These are phyloP conservation scores for Cryptoblepharus egeriae DNA, from an alignment of 2,797 vertebrate genomes.

Conservation along the genomic window DNA sequence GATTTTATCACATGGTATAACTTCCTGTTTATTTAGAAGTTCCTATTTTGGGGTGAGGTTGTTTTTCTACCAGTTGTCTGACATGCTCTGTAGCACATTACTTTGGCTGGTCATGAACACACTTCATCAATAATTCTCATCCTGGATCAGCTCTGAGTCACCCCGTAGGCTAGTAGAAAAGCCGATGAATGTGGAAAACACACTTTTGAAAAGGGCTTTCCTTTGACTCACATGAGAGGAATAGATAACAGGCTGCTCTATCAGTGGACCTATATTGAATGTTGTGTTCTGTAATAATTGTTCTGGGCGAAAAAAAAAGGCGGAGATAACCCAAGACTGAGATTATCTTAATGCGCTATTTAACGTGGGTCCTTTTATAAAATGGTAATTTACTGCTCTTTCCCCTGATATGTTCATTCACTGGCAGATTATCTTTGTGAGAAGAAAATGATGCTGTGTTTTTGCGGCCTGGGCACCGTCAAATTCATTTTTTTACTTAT, in stretches of 20 bases:
- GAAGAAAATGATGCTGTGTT: conserved; percentile 46
- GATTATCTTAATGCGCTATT: not conserved
- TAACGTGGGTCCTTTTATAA: conserved; percentile 37
- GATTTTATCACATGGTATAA: conserved; percentile 15
- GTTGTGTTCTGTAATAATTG: not conserved
- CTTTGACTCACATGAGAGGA: conserved; percentile 33
- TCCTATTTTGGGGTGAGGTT: conserved; percentile 38
- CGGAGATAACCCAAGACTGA: not conserved
- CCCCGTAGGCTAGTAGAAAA: conserved; percentile 58
- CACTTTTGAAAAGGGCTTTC: conserved; percentile 37
- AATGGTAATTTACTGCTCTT: conserved; percentile 46
- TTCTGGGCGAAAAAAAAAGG: not conserved
- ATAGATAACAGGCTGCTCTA: conserved; percentile 28
- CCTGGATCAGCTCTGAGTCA: conserved; percentile 53
- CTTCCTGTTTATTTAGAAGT: conserved; percentile 43
- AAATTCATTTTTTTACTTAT: conserved; percentile 55
- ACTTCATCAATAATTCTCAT: conserved; percentile 46
- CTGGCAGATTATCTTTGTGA: conserved; percentile 40
- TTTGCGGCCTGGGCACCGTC: conserved; percentile 39
- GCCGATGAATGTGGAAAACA: conserved; percentile 43
- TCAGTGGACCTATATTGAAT: conserved; percentile 35
- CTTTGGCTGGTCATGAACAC: conserved; percentile 49
- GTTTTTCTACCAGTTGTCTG: conserved; percentile 50
- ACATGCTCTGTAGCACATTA: conserved; percentile 36
- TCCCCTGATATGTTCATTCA: conserved; percentile 49